Percentiles rank a stretch among this genome's conserved stretches.
Evolutionary conservation across 2,113 vertebrate genomes (phyloP).

Genomic region (Procavia capensis): DNA sequence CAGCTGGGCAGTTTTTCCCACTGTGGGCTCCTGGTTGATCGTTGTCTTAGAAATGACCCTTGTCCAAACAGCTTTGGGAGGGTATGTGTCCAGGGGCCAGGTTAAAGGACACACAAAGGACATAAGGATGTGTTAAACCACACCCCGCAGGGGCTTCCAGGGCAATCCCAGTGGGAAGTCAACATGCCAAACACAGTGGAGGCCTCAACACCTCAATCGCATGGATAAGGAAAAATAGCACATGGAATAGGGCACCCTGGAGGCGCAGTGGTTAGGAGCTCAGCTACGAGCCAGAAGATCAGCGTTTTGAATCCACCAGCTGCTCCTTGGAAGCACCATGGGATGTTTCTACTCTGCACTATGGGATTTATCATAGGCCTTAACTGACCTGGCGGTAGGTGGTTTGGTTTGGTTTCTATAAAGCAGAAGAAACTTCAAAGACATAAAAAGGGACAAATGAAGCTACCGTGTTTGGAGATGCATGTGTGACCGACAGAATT

Average conservation of each 20-base stretch:
- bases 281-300: not conserved
- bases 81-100: no score
- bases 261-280: not conserved
- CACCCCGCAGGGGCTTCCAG: fast-evolving
- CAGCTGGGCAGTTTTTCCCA: not conserved
- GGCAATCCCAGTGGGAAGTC: fast-evolving
- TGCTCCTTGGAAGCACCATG: not conserved
- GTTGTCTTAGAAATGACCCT: no score
- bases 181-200: no score
- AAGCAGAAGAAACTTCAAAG: not conserved
- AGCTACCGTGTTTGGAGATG: not conserved
- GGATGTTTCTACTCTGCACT: not conserved
- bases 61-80: no score
- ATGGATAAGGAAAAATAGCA: not conserved
- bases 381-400: not conserved
- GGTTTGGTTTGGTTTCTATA: not conserved
- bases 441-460: not conserved
- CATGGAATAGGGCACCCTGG: not conserved
- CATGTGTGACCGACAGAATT: not conserved
- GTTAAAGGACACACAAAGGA: not conserved
- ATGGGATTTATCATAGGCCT: not conserved
- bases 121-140: fast-evolving
- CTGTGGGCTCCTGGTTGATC: not conserved
- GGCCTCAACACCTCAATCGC: not conserved
- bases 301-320: not conserved